These are phyloP conservation scores for Neoaliturus tenellus DNA, from an alignment of 2,888 invertebrate genomes.

Conservation along the genomic window DNA sequence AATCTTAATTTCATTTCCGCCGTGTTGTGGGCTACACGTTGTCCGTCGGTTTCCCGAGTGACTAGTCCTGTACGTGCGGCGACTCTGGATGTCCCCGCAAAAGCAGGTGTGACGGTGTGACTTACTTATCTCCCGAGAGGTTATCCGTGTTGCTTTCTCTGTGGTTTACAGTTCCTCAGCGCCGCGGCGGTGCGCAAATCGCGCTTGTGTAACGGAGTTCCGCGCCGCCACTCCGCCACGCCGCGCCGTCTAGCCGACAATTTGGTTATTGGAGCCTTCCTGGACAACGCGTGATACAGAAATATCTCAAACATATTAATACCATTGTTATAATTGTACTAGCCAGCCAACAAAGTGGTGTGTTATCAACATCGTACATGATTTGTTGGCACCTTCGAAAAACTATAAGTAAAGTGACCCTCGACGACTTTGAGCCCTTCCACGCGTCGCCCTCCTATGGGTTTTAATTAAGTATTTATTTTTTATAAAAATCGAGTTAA, in stretches of 20 bases:
- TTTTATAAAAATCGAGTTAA: too few relatives aligned
- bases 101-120: neutral
- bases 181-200: conserved; percentile 3
- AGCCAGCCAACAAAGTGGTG: neutral
- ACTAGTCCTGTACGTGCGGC: too few relatives aligned
- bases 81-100: too few relatives aligned
- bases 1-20: too few relatives aligned
- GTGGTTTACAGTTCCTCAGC: neutral
- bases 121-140: conserved; percentile 16
- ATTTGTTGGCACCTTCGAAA: too few relatives aligned
- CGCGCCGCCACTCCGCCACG: neutral
- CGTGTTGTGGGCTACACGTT: neutral
- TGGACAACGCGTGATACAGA: neutral
- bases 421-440: too few relatives aligned
- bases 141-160: conserved; percentile 6
- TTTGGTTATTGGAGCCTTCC: neutral
- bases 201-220: conserved; percentile 3
- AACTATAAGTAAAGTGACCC: too few relatives aligned
- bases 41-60: neutral
- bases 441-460: too few relatives aligned
- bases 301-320: neutral
- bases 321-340: neutral
- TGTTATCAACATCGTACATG: too few relatives aligned
- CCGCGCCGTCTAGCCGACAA: neutral
- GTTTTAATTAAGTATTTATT: too few relatives aligned